Conservation (phyloP, 2,888 invertebrate species). For the Hydraecia micacea region DNA sequence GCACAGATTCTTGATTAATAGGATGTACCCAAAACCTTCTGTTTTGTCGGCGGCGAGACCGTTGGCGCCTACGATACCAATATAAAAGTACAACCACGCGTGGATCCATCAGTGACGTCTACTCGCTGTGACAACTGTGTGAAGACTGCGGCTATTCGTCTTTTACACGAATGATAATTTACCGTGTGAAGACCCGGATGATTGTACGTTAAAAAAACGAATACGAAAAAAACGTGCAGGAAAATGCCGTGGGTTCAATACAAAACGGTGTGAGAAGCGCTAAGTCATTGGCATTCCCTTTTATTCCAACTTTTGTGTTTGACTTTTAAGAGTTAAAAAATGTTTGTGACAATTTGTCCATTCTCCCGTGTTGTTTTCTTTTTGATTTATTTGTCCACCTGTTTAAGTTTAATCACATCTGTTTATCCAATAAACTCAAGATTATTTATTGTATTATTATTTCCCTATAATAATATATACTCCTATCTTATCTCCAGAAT, state of each 20-base stretch:
- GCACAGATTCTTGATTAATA: too few relatives aligned
- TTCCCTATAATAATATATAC: conserved; percentile 9
- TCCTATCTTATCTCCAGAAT: conserved; percentile 46
- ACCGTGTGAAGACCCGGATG: too few relatives aligned
- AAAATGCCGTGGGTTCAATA: conserved; percentile 44
- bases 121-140: too few relatives aligned
- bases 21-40: too few relatives aligned
- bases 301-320: background rate
- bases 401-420: background rate
- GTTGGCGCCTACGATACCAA: too few relatives aligned
- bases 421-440: conserved; percentile 2
- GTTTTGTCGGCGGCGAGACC: too few relatives aligned
- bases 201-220: too few relatives aligned
- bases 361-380: background rate
- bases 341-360: conserved; percentile 7
- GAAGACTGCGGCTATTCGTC: too few relatives aligned
- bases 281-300: conserved; percentile 39
- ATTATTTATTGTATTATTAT: conserved; percentile 17
- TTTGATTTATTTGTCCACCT: conserved; percentile 1
- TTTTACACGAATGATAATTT: too few relatives aligned
- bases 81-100: too few relatives aligned
- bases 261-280: conserved; percentile 26
- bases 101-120: too few relatives aligned
- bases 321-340: conserved; percentile 2
- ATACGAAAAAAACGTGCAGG: too few relatives aligned